A percentile compares a stretch with the other conserved stretches of the same genome.
Conservation (phyloP, 2,888 invertebrate genomes). For the Ceriagrion tenellum region DNA sequence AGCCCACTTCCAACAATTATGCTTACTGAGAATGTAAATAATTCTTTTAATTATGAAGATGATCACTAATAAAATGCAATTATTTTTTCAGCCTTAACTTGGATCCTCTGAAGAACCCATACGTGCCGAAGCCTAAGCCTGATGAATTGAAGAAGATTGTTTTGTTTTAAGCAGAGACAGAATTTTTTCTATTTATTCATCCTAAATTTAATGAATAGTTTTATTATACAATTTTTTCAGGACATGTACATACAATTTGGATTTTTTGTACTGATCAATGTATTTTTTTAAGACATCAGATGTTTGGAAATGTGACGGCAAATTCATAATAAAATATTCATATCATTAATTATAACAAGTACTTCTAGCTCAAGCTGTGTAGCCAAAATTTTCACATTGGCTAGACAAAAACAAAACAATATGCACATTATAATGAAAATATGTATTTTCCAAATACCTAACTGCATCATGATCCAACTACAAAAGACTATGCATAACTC, state of each 20-base stretch:
- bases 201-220: neutral
- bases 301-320: neutral
- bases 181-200: constrained; percentile 34
- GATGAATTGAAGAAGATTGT: constrained; percentile 76
- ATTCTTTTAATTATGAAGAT: constrained; percentile 68
- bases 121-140: constrained; percentile 86
- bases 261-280: neutral
- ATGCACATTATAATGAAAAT: no score
- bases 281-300: neutral
- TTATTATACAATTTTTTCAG: neutral
- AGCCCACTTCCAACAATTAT: no score
- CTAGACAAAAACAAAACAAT: no score
- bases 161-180: constrained; percentile 15
- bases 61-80: constrained; percentile 42
- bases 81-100: constrained; percentile 84
- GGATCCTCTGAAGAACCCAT: constrained; percentile 90
- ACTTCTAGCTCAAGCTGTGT: no score
- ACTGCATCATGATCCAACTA: no score
- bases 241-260: neutral
- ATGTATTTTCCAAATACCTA: no score
- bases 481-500: no score
- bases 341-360: no score
- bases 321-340: neutral
- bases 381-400: no score
- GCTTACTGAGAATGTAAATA: neutral